These are phyloP conservation scores for Drosophila mauritiana DNA, from an alignment of 1,140 invertebrate genomes.

Conservation along the genomic window DNA sequence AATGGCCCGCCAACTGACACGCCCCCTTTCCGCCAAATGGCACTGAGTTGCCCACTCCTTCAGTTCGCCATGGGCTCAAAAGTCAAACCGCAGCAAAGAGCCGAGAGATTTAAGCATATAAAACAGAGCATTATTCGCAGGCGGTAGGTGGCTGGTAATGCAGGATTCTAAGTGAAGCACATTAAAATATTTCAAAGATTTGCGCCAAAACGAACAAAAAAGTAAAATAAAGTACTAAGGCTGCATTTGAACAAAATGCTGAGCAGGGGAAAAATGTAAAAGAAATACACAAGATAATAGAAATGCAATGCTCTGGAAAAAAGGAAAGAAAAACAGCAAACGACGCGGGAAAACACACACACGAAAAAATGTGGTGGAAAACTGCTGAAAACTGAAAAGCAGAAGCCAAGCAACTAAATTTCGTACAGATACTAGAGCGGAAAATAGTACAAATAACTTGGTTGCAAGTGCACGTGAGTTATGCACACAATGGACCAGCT, in stretches of 20 bases:
- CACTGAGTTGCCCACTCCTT: background rate
- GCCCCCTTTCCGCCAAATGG: slow-evolving; percentile 1
- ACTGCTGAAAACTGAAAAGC: background rate
- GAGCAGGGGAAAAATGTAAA: slow-evolving; percentile 40
- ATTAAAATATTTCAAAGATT: slow-evolving; percentile 68
- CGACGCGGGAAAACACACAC: slow-evolving; percentile 22
- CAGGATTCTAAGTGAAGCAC: slow-evolving; percentile 51
- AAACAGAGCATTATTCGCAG: slow-evolving; percentile 60
- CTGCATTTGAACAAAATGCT: slow-evolving; percentile 53
- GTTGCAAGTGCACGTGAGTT: slow-evolving; percentile 19
- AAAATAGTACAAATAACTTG: slow-evolving; percentile 34
- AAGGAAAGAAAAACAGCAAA: slow-evolving; percentile 37
- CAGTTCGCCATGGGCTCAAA: slow-evolving; percentile 25
- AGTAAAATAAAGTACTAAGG: slow-evolving; percentile 11
- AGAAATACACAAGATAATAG: slow-evolving; percentile 48
- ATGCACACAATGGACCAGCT: slow-evolving; percentile 9
- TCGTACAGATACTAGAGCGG: slow-evolving; percentile 20
- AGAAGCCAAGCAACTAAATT: slow-evolving; percentile 42
- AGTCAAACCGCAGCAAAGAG: slow-evolving; percentile 48
- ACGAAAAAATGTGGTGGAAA: slow-evolving; percentile 26
- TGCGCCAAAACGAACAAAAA: slow-evolving; percentile 10
- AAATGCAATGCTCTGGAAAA: slow-evolving; percentile 45
- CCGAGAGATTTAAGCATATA: slow-evolving; percentile 42
- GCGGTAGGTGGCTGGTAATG: slow-evolving; percentile 42
- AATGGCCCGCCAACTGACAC: slow-evolving; percentile 32